Evolutionary conservation across 2,113 vertebrate genomes (phyloP).

Genomic region (Pseudorhombus dupliciocellatus): DNA sequence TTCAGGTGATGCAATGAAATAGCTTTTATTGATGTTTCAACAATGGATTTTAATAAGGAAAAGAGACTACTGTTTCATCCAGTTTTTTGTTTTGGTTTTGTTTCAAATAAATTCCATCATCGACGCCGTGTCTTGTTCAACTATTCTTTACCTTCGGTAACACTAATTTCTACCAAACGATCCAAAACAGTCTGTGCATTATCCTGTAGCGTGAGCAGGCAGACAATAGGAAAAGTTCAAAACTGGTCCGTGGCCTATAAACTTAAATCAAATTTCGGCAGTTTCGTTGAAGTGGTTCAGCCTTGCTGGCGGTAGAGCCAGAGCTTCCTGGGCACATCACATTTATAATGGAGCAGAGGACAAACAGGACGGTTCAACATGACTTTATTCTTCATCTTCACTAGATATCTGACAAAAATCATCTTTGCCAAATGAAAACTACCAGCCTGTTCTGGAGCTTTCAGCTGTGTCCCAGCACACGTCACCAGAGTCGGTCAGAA

Average conservation of each 20-base stretch:
- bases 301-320: too few relatives aligned
- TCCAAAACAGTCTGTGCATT: too few relatives aligned
- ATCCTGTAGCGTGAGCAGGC: too few relatives aligned
- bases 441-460: background rate
- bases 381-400: background rate
- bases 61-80: slow-evolving; percentile 57
- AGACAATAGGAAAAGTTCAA: too few relatives aligned
- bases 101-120: slow-evolving; percentile 63
- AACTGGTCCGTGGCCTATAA: too few relatives aligned
- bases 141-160: background rate
- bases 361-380: background rate
- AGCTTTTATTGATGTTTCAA: slow-evolving; percentile 63
- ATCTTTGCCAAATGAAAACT: background rate
- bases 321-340: too few relatives aligned
- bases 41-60: slow-evolving; percentile 57
- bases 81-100: slow-evolving; percentile 42
- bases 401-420: background rate
- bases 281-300: too few relatives aligned
- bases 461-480: background rate
- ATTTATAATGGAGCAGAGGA: background rate
- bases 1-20: slow-evolving; percentile 61
- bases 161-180: background rate
- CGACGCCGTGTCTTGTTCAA: background rate
- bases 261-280: too few relatives aligned
- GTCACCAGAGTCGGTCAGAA: too few relatives aligned